Evolutionary conservation across 1,140 invertebrate species (phyloP).

Genomic region (Scaptomyza hsui): DNA sequence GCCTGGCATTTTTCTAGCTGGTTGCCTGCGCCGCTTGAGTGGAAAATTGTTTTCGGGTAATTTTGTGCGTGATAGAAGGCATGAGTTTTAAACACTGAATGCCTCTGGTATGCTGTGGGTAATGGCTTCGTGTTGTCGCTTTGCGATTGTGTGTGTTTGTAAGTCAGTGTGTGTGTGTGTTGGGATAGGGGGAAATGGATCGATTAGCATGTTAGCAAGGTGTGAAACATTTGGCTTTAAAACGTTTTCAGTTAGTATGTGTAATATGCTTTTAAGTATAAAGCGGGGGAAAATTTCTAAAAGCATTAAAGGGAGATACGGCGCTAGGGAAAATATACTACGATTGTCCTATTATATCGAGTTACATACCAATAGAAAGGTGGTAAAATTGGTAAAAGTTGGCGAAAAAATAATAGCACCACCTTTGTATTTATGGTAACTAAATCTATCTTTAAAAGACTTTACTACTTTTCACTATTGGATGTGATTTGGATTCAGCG

Average conservation of each 20-base stretch:
- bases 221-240: slow-evolving; percentile 49
- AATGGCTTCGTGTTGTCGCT: slow-evolving; percentile 21
- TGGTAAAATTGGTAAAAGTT: too few relatives aligned
- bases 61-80: slow-evolving; percentile 46
- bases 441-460: too few relatives aligned
- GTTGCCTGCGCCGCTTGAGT: slow-evolving; percentile 71
- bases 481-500: too few relatives aligned
- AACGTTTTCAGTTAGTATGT: slow-evolving; percentile 43
- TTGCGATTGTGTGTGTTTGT: background rate
- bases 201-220: slow-evolving; percentile 42
- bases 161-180: background rate
- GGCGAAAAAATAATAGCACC: too few relatives aligned
- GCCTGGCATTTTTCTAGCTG: slow-evolving; percentile 75
- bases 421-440: too few relatives aligned
- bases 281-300: background rate
- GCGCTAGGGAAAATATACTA: slow-evolving; percentile 11
- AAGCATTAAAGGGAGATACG: slow-evolving; percentile 3
- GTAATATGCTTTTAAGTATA: slow-evolving; percentile 29
- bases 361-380: too few relatives aligned
- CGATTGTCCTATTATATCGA: too few relatives aligned
- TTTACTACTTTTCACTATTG: too few relatives aligned
- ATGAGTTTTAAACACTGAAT: slow-evolving; percentile 1
- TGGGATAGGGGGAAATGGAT: slow-evolving; percentile 12
- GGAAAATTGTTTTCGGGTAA: slow-evolving; percentile 78
- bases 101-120: slow-evolving; percentile 59